Base-by-base conservation (phyloP, 2,113 vertebrate species). In the Benitochromis conjunctus region DNA sequence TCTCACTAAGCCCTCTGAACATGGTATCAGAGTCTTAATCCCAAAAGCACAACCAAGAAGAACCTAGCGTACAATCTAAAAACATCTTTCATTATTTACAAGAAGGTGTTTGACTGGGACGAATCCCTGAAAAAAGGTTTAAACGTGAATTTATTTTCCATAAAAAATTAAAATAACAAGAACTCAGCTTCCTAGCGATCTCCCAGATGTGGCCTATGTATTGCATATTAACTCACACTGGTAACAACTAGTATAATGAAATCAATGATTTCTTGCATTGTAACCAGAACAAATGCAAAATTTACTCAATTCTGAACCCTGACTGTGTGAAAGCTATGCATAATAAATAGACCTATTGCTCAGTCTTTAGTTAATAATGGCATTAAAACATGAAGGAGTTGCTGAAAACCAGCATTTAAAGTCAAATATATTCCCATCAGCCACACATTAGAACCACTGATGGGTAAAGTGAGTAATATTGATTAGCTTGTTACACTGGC, bases 11-110 rank as follows among this genome's bases (percentile, higher is more conserved):
- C 46, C 55, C 34, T 9, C 29, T 57, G n/a, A 76, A 71, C 51
- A 9, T 21, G 2, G 38, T 56, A 55, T 79, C 41, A 58, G 66
- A 77, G 54, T 56, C 66, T 58, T 31, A 56, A 64, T 41, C 31
- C 31, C 41, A 21, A 36, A 58, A 26, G 60, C 51, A 79, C 34
- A 24, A 76, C 29, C 16, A 66, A 62, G 24, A 81, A 51, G 4
- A 51, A 74, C 24, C 24, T 51, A 31, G 69, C 0, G 6, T 5
- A 31, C 46, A 6, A 76, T 31, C 26, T 51, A 31, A 85, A 84
- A 64, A 80, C 74, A 14, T 64, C 76, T 43, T 55, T 5, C 16
- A 21, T 80, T 56, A 18, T 84, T 85, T 82, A 84, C 16, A 56
- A 78, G 24, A 36, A 76, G 19, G 4, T 13, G 71, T 51, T 76